Percentiles rank a stretch among this genome's conserved stretches.
phyloP scores from a whole-genome alignment of 2,797 vertebrate genomes.

The Malurus splendens region DNA sequence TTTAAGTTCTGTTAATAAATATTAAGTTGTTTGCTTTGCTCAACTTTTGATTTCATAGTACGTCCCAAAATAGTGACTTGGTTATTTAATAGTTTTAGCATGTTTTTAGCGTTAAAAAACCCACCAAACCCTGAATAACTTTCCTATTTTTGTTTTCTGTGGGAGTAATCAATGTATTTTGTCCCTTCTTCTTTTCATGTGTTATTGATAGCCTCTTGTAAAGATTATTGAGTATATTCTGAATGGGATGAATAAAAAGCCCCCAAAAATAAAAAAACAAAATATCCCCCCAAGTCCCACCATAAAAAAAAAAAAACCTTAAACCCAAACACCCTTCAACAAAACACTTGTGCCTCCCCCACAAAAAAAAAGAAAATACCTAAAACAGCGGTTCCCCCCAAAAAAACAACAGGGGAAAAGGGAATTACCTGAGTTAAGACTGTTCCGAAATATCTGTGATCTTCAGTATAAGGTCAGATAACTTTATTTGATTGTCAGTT shows the following conservation, averaged over 20 bases:
- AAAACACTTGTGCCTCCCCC: background rate
- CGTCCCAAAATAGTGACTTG: background rate
- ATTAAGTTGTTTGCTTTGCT: background rate
- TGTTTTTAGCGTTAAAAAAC: background rate
- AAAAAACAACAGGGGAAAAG: accelerated
- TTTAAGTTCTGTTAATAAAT: background rate
- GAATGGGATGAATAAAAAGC: background rate
- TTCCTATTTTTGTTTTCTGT: background rate
- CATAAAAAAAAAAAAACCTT: background rate
- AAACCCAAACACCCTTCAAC: background rate
- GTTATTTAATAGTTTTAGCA: background rate
- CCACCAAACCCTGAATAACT: background rate
- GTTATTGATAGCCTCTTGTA: background rate
- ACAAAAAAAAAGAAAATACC: too few species aligned
- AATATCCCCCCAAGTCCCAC: background rate
- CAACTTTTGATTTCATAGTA: background rate
- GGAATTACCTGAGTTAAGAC: background rate
- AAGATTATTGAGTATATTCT: background rate
- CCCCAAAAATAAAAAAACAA: accelerated
- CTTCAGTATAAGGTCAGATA: background rate
- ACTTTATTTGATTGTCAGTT: background rate
- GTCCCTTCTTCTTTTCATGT: background rate
- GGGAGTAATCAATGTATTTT: background rate
- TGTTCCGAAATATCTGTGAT: background rate
- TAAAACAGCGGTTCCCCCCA: background rate